Evolutionary conservation across 2,113 vertebrate species (phyloP), one percentile per base, ranked within the genome.

Genomic region (Chlorocebus sabaeus): DNA sequence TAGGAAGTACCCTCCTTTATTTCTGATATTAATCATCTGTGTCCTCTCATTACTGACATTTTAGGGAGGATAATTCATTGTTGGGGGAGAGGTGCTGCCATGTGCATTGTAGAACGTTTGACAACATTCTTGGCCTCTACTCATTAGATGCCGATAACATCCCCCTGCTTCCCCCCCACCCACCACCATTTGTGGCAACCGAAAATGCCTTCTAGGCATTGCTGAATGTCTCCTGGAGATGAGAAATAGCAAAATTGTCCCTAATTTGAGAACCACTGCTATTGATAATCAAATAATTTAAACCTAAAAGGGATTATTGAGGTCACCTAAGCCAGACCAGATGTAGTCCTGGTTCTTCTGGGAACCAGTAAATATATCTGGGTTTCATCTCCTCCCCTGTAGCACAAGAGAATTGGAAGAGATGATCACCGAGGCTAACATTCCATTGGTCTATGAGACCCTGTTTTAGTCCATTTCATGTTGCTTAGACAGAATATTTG

Each of bases 151-250:
- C 40, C 11, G 35, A 12, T 10, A 81, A 40, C 22, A 57, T 45
- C 6, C 5, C 8, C 61, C 10, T 5, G 27, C 25, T 23, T 4
- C 27, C 0, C 11, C 2, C 5, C 27, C 27, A 8, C 3, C 18
- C 40, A 57, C 13, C 30, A 32, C 61, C 22, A 22, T 40, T 78
- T 78, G 48, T 35, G 13, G n/a, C 20, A 76, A 76, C 43, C 48
- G 14, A 25, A 86, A 75, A 27, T 23, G 27, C 32, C 6, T 50
- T 30, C 20, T 5, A 50, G 35, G 43, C 2, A 18, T 43, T 32
- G 45, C 48, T 93, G n/a, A 75, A 10, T 67, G 9, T 92, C n/a
- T 78, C 59, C 45, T 61, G 5, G 64, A 14, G 12, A 14, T n/a
- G 16, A 9, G 4, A 7, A 52, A 11, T 38, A 40, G 11, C 22